Percentiles rank a stretch among this genome's conserved stretches.
These are phyloP conservation scores for Acleris holmiana DNA, from an alignment of 2,888 invertebrate genomes.

Conservation along the genomic window DNA sequence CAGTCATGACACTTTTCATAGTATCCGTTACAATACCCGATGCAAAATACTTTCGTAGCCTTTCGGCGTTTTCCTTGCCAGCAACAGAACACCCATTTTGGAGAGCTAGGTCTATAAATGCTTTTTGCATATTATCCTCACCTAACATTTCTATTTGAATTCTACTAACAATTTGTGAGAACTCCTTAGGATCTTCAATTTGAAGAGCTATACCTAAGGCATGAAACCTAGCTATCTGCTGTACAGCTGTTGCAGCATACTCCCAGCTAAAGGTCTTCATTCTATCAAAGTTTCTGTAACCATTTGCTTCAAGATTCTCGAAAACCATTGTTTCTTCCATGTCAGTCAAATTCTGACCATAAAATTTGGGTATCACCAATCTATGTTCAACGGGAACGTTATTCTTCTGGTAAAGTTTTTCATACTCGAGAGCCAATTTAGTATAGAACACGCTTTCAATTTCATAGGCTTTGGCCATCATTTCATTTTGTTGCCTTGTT, in stretches of 20 bases:
- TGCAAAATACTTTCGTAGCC: constrained; percentile 18
- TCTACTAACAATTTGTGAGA: background rate
- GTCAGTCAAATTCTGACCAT: constrained; percentile 43
- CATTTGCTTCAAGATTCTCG: constrained; percentile 29
- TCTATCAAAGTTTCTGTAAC: constrained; percentile 31
- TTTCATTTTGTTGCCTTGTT: constrained; percentile 36
- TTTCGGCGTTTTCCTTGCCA: constrained; percentile 5
- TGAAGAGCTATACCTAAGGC: constrained; percentile 30
- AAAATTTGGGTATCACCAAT: constrained; percentile 47
- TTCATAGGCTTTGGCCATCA: constrained; percentile 38
- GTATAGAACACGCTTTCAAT: constrained; percentile 47
- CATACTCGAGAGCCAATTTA: constrained; percentile 41
- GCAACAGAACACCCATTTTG: background rate
- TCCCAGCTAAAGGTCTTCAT: constrained; percentile 29
- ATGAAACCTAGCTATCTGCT: constrained; percentile 36
- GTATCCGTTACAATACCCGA: background rate
- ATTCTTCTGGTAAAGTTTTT: constrained; percentile 43
- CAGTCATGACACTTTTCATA: background rate
- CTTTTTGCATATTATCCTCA: background rate
- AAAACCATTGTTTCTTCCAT: constrained; percentile 33
- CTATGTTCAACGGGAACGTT: constrained; percentile 46
- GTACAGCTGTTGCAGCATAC: constrained; percentile 20
- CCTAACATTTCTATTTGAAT: background rate
- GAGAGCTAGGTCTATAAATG: background rate
- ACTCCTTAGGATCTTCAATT: constrained; percentile 17